Evolutionary conservation across 2,888 invertebrate species (phyloP).

Genomic region (Byasa hedistus): DNA sequence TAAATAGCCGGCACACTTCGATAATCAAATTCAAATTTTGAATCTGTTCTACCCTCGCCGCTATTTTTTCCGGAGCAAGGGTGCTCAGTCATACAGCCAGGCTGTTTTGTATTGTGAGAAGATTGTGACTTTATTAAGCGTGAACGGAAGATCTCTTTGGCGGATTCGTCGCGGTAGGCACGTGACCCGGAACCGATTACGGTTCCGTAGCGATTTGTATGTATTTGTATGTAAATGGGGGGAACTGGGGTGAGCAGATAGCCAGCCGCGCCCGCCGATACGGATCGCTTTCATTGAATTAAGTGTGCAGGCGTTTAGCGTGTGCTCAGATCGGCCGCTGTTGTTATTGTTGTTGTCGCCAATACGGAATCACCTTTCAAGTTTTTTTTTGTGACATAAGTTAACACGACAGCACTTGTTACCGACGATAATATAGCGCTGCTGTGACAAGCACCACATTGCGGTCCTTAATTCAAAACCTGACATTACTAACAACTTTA

Average conservation of each 20-base stretch:
- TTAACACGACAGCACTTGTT: too few relatives aligned
- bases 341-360: too few relatives aligned
- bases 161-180: conserved; percentile 80
- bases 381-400: too few relatives aligned
- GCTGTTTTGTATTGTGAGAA: conserved; percentile 73
- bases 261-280: conserved; percentile 67
- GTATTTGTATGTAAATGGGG: conserved; percentile 75
- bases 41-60: conserved; percentile 73
- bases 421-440: too few relatives aligned
- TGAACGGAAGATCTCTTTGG: conserved; percentile 75
- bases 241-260: conserved; percentile 69
- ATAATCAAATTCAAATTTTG: conserved; percentile 81
- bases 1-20: conserved; percentile 79
- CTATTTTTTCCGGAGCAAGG: conserved; percentile 50
- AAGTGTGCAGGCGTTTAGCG: conserved; percentile 60
- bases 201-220: conserved; percentile 69
- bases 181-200: conserved; percentile 81
- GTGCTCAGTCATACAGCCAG: conserved; percentile 58
- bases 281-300: conserved; percentile 73
- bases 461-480: too few relatives aligned
- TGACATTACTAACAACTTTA: too few relatives aligned
- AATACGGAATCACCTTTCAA: too few relatives aligned
- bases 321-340: conserved; percentile 1
- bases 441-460: too few relatives aligned
- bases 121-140: conserved; percentile 78